phyloP scores from a whole-genome alignment of 2,888 invertebrate genomes.

The Eristalis pertinax region DNA sequence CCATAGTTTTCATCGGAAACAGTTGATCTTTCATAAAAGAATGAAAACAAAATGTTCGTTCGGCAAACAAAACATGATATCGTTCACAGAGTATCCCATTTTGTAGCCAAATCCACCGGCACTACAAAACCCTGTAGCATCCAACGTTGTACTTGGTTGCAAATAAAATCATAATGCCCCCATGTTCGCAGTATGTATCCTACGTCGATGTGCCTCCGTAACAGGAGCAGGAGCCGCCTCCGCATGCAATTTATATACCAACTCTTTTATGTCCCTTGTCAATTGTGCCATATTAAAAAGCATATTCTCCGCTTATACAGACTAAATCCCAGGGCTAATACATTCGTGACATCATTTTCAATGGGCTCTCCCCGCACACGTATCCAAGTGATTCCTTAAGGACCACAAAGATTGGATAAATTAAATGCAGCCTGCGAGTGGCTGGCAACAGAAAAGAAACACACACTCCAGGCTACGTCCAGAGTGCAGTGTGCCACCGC shows the following conservation, averaged over 20 bases:
- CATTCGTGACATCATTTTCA: slow-evolving; percentile 48
- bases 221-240: not conserved
- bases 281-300: slow-evolving; percentile 1
- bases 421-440: slow-evolving; percentile 18
- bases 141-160: not conserved
- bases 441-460: not conserved
- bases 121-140: not conserved
- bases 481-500: not conserved
- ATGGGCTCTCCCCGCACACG: not conserved
- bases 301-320: slow-evolving; percentile 12
- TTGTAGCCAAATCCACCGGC: not conserved
- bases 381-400: slow-evolving; percentile 9
- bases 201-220: not conserved
- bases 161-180: not conserved
- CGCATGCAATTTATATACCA: not conserved
- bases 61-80: not conserved
- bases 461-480: not conserved
- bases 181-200: not conserved
- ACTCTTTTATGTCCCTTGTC: slow-evolving; percentile 1
- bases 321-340: slow-evolving; percentile 36
- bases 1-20: no score
- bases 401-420: slow-evolving; percentile 6
- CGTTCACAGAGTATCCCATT: not conserved
- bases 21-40: no score
- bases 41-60: not conserved